phyloP scores from a whole-genome alignment of 2,113 vertebrate genomes.

The Sceloporus tristichus region DNA sequence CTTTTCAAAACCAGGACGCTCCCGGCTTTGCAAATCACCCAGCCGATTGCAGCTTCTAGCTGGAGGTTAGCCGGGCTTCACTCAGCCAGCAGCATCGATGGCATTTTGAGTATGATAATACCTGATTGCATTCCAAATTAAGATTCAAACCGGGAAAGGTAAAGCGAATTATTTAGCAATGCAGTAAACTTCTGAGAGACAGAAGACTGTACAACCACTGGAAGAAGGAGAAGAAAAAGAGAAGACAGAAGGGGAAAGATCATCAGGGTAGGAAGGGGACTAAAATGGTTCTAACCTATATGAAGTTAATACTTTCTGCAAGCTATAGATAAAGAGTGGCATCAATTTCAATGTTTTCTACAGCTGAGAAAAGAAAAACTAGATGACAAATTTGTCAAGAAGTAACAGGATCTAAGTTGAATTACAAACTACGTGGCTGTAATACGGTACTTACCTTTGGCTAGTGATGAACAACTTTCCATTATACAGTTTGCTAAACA shows the following conservation, averaged over 20 bases:
- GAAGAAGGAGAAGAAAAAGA: no score
- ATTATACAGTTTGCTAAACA: slow-evolving; percentile 73
- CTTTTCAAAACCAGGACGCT: no score
- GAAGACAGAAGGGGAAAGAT: not conserved
- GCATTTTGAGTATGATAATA: no score
- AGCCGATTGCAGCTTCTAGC: no score
- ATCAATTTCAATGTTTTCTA: slow-evolving; percentile 35
- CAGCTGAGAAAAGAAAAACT: slow-evolving; percentile 38
- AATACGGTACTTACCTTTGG: slow-evolving; percentile 50
- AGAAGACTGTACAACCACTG: no score
- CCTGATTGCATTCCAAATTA: no score
- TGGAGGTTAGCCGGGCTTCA: no score
- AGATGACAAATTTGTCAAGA: not conserved
- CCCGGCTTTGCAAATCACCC: no score
- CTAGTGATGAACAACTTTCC: slow-evolving; percentile 56
- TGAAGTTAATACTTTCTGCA: not conserved
- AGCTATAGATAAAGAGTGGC: not conserved
- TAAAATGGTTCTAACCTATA: not conserved
- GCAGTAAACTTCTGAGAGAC: no score
- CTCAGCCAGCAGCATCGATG: no score
- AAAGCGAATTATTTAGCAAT: no score
- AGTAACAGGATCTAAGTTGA: slow-evolving; percentile 23
- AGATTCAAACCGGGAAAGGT: no score
- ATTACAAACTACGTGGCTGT: slow-evolving; percentile 57
- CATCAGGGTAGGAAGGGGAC: not conserved